Evolutionary conservation across 53 echinoderm and acorn worm genomes (phyloP).

Genomic region (Arbacia lixula): DNA sequence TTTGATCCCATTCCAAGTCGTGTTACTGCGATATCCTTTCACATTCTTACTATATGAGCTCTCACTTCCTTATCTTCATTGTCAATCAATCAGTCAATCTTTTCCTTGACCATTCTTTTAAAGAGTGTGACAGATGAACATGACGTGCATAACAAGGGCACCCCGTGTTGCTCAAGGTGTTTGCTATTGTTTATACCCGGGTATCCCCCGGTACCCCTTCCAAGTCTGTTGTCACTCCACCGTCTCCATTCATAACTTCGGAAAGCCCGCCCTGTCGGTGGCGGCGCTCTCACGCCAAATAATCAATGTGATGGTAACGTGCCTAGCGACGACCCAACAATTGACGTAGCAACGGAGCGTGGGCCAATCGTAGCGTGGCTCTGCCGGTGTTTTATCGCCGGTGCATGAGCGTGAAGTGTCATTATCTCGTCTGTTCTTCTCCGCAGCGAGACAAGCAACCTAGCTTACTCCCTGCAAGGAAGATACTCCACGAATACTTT

Average conservation of each 20-base stretch:
- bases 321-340: slow-evolving; percentile 50
- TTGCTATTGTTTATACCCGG: background rate
- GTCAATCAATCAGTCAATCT: too few species aligned
- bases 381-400: background rate
- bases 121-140: too few species aligned
- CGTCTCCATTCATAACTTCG: slow-evolving; percentile 2
- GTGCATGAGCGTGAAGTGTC: background rate
- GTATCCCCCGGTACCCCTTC: slow-evolving; percentile 9
- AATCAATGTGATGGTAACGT: slow-evolving; percentile 44
- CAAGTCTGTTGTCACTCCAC: background rate
- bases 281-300: slow-evolving; percentile 31
- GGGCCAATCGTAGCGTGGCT: slow-evolving; percentile 6
- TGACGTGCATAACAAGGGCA: too few species aligned
- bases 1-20: too few species aligned
- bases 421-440: background rate
- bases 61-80: too few species aligned
- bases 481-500: background rate
- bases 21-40: too few species aligned
- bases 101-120: too few species aligned
- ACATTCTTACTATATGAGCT: too few species aligned
- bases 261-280: slow-evolving; percentile 29
- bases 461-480: background rate
- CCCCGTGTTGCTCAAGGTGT: too few species aligned
- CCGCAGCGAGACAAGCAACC: slow-evolving; percentile 8
- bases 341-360: slow-evolving; percentile 28